These are phyloP conservation scores for Podocnemis expansa DNA, from an alignment of 2,113 vertebrate species.

Conservation along the genomic window DNA sequence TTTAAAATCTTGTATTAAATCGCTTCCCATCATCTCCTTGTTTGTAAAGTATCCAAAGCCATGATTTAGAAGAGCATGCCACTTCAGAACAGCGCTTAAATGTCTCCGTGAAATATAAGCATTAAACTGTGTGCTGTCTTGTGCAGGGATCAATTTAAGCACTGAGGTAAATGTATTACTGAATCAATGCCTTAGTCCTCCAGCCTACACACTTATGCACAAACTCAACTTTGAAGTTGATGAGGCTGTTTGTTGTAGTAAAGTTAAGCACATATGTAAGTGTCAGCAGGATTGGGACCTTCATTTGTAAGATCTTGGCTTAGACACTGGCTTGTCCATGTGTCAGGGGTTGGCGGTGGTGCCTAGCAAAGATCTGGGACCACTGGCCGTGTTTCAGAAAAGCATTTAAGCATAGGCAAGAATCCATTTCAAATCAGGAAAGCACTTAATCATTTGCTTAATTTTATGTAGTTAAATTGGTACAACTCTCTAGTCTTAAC, in stretches of 20 bases:
- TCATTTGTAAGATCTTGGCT: background rate
- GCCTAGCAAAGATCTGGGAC: background rate
- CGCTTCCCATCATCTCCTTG: background rate
- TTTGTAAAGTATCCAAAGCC: background rate
- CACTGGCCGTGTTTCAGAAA: background rate
- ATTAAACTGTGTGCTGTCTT: background rate
- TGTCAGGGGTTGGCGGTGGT: background rate
- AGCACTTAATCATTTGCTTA: background rate
- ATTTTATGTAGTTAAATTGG: background rate
- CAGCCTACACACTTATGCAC: background rate
- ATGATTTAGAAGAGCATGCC: background rate
- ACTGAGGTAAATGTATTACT: background rate
- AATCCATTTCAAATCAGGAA: background rate
- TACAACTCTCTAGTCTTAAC: background rate
- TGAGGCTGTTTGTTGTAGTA: background rate
- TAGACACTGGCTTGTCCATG: background rate
- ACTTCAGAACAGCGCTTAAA: background rate
- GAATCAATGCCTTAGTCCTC: background rate
- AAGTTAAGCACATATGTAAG: background rate
- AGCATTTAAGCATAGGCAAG: background rate
- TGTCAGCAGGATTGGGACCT: background rate
- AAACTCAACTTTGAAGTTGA: background rate
- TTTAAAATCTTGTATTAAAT: background rate
- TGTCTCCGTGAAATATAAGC: background rate
- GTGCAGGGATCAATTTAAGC: background rate